A percentile compares a stretch with the other conserved stretches of the same genome.
Evolutionary conservation across 2,113 vertebrate species (phyloP).

Genomic region (Cyanistes caeruleus): DNA sequence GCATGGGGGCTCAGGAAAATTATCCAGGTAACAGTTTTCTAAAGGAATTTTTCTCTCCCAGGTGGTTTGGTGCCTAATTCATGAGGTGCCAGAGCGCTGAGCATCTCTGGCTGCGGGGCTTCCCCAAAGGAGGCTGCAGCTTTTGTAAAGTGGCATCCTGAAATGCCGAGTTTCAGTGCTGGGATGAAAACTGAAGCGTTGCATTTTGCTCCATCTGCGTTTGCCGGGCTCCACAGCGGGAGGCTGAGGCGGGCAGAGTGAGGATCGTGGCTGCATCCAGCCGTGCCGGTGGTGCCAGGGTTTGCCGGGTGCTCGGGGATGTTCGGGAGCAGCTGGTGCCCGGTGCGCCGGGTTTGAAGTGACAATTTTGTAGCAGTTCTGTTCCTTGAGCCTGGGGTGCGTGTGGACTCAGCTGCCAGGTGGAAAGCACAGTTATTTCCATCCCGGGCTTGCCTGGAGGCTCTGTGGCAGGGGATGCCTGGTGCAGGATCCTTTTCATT

Average conservation of each 20-base stretch:
- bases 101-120: background rate
- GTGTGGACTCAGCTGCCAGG: rapidly evolving
- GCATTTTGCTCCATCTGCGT: rapidly evolving
- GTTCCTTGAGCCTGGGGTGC: rapidly evolving
- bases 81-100: rapidly evolving
- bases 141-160: rapidly evolving
- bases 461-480: background rate
- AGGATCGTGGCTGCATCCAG: background rate
- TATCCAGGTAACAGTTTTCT: background rate
- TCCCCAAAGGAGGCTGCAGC: background rate
- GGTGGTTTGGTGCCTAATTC: background rate
- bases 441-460: rapidly evolving
- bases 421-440: background rate
- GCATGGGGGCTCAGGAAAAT: background rate
- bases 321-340: background rate
- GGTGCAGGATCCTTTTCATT: background rate
- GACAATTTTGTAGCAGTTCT: background rate
- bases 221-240: rapidly evolving
- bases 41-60: rapidly evolving
- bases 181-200: rapidly evolving
- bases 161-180: rapidly evolving
- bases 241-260: background rate
- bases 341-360: rapidly evolving
- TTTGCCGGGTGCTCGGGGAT: background rate
- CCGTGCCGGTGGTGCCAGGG: rapidly evolving